A percentile compares a stretch with the other conserved stretches of the same genome.
phyloP scores from a whole-genome alignment of 2,113 vertebrate genomes.

The Clarias gariepinus region DNA sequence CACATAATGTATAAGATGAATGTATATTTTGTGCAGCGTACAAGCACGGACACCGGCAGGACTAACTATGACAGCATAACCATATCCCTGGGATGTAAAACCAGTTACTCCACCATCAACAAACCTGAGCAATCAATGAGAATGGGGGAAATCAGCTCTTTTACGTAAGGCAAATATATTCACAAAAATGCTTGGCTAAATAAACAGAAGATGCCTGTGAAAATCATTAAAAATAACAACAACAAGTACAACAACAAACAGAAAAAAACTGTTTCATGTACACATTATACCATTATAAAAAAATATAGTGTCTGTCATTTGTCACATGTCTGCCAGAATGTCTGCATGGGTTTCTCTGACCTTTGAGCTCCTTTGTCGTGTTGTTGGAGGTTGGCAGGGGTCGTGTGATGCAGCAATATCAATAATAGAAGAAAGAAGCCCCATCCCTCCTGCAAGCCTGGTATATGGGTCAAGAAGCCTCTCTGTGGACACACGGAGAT shows the following conservation, averaged over 20 bases:
- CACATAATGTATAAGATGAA: no score
- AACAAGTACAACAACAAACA: not conserved
- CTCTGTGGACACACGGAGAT: slow-evolving; percentile 72
- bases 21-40: no score
- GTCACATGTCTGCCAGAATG: slow-evolving; percentile 58
- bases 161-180: no score
- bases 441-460: slow-evolving; percentile 56
- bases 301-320: slow-evolving; percentile 17
- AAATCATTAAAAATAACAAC: not conserved
- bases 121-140: no score
- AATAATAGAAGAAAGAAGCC: slow-evolving; percentile 75
- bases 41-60: no score
- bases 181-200: no score
- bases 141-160: no score
- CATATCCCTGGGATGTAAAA: no score
- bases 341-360: slow-evolving; percentile 67
- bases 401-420: slow-evolving; percentile 73
- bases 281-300: not conserved
- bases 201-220: not conserved
- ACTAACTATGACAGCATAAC: no score
- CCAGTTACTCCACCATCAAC: no score
- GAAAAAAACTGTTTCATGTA: not conserved
- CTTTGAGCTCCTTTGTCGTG: slow-evolving; percentile 67
- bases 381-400: slow-evolving; percentile 63
- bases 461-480: slow-evolving; percentile 77